Percentiles rank a stretch among this genome's conserved stretches.
phyloP scores from a whole-genome alignment of 2,888 invertebrate genomes.

The Cacoxenus indagator region DNA sequence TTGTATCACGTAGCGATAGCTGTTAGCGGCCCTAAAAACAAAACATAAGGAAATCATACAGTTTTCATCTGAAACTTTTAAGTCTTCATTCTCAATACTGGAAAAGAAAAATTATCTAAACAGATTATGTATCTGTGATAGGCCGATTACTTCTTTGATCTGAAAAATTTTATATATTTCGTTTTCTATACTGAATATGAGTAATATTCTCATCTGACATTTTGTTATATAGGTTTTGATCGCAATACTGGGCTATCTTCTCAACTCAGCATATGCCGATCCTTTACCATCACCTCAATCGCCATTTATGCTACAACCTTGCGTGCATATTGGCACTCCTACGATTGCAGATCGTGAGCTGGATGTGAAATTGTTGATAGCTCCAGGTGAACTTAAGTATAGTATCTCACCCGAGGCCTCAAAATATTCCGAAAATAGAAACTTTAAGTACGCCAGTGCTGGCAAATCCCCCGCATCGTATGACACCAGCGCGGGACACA shows the following conservation, averaged over 20 bases:
- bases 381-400: conserved; percentile 61
- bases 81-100: no score
- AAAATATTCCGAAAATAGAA: conserved; percentile 64
- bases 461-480: conserved; percentile 61
- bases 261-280: conserved; percentile 53
- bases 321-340: conserved; percentile 58
- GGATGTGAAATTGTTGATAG: conserved; percentile 72
- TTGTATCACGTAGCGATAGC: no score
- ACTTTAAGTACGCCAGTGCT: conserved; percentile 68
- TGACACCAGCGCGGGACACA: conserved; percentile 60
- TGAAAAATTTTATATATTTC: no score
- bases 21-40: no score
- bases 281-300: conserved; percentile 45
- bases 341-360: conserved; percentile 75
- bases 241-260: conserved; percentile 59
- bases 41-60: no score
- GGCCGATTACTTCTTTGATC: no score
- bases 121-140: no score
- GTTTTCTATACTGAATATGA: no score
- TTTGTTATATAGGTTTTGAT: conserved; percentile 59
- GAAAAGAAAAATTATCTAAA: no score
- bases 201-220: no score
- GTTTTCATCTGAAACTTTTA: no score
- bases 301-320: conserved; percentile 59
- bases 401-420: conserved; percentile 61